Evolutionary conservation across 2,797 vertebrate genomes (phyloP).

Genomic region (Oceanodroma leucorhoa): DNA sequence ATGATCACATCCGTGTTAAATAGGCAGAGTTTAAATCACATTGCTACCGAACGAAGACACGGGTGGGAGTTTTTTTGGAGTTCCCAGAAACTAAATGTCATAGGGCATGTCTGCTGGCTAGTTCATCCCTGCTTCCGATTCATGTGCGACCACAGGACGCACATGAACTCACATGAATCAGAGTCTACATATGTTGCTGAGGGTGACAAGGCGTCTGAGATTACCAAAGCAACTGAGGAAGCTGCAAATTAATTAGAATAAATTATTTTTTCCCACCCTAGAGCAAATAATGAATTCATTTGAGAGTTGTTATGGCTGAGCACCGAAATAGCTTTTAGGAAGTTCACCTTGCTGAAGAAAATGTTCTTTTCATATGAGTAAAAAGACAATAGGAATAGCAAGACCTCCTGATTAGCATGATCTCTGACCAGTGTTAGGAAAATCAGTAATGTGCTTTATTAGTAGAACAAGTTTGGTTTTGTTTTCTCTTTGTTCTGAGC

Average conservation of each 20-base stretch:
- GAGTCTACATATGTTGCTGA: constrained; percentile 44
- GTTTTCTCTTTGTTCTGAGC: constrained; percentile 17
- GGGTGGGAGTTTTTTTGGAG: neutral
- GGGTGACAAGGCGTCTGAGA: neutral
- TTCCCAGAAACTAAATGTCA: constrained; percentile 63
- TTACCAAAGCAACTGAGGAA: neutral
- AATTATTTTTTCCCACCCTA: neutral
- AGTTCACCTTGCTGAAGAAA: neutral
- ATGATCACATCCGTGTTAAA: constrained; percentile 24
- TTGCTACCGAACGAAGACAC: constrained; percentile 7
- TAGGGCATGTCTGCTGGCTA: constrained; percentile 18
- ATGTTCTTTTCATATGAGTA: neutral
- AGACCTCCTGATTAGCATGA: neutral
- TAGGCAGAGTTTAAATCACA: constrained; percentile 1
- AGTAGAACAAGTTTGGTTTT: neutral
- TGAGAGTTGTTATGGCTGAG: neutral
- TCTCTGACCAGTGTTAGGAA: neutral
- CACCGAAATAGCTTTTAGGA: neutral
- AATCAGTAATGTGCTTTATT: constrained; percentile 21
- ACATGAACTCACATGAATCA: constrained; percentile 47
- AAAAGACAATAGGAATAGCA: neutral
- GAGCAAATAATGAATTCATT: neutral
- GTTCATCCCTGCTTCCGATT: neutral
- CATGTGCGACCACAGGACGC: neutral
- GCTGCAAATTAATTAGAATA: neutral